Percentiles rank a stretch among this genome's conserved stretches.
Conservation (phyloP, 2,888 invertebrate genomes). For the Helleia helle region DNA sequence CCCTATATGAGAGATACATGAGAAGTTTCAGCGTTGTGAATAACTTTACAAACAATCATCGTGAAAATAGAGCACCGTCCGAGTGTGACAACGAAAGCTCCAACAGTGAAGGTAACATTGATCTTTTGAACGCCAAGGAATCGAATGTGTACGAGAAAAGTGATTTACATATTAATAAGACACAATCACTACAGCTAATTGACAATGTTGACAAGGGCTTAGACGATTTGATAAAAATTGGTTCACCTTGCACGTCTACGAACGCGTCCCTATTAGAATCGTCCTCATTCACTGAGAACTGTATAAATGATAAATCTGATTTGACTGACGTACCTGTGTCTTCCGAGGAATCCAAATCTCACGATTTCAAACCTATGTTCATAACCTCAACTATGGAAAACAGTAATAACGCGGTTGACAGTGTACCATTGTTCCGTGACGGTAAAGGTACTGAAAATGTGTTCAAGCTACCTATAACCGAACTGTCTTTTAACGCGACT, state of each 20-base stretch:
- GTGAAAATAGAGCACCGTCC: constrained; percentile 28
- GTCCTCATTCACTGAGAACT: constrained; percentile 45
- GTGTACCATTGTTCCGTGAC: constrained; percentile 53
- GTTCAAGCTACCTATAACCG: constrained; percentile 61
- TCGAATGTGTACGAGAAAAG: constrained; percentile 40
- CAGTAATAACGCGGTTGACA: constrained; percentile 67
- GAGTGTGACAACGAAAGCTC: constrained; percentile 35
- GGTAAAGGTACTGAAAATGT: constrained; percentile 46
- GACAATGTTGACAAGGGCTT: constrained; percentile 35
- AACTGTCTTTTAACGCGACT: constrained; percentile 64
- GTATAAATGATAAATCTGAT: constrained; percentile 49
- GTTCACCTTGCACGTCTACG: constrained; percentile 41
- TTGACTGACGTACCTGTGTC: constrained; percentile 41
- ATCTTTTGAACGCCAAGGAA: constrained; percentile 40
- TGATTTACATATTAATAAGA: constrained; percentile 29
- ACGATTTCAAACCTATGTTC: constrained; percentile 46
- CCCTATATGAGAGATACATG: constrained; percentile 60
- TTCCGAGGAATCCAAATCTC: constrained; percentile 52
- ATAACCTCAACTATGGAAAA: constrained; percentile 70
- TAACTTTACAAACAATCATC: constrained; percentile 35
- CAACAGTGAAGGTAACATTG: constrained; percentile 48
- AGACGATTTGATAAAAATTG: constrained; percentile 41
- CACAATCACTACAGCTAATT: constrained; percentile 29
- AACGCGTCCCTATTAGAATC: no score
- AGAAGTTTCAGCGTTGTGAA: constrained; percentile 60